Conservation (phyloP, 2,797 vertebrate species). For the Myotis planiceps region DNA sequence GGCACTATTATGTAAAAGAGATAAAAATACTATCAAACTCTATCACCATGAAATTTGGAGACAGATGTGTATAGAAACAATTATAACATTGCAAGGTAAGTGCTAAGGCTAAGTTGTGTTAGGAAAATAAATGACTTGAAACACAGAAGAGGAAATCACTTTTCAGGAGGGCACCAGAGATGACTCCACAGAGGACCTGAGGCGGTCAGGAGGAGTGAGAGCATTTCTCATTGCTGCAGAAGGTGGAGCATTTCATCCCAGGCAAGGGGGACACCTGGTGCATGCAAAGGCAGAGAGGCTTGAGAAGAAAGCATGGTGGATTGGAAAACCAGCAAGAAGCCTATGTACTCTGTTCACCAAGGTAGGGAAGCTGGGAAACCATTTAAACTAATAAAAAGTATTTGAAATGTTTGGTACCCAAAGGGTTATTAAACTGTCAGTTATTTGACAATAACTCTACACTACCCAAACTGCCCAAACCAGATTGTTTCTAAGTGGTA, state of each 20-base stretch:
- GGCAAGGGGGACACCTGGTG: neutral
- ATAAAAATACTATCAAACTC: neutral
- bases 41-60: neutral
- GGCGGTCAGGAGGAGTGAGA: neutral
- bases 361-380: neutral
- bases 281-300: neutral
- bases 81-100: neutral
- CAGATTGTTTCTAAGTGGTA: neutral
- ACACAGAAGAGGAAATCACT: neutral
- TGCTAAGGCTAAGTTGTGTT: neutral
- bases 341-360: neutral
- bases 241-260: neutral
- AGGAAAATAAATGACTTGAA: neutral
- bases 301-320: neutral
- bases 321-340: neutral
- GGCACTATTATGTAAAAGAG: neutral
- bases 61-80: neutral
- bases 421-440: neutral
- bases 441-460: neutral
- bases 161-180: neutral
- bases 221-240: too few species aligned
- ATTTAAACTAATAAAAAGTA: neutral
- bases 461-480: neutral
- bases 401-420: neutral
- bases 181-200: neutral